phyloP scores from a whole-genome alignment of 2,888 invertebrate species.

The Nomada goodeniana region DNA sequence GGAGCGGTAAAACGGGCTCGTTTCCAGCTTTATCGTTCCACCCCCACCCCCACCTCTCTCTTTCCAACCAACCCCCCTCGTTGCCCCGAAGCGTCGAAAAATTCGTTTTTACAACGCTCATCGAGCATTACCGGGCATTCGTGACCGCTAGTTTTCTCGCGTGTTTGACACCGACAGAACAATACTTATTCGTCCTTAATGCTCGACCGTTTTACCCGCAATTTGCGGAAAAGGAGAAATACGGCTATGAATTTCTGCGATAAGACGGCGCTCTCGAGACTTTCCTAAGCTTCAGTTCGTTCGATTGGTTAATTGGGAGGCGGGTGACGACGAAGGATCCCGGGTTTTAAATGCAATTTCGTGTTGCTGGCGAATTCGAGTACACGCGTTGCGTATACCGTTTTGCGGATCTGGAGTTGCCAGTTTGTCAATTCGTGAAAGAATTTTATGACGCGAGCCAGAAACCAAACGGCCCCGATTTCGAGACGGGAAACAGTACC shows the following conservation, averaged over 20 bases:
- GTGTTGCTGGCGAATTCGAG: too few species aligned
- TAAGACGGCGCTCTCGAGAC: not conserved
- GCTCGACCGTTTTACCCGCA: constrained; percentile 18
- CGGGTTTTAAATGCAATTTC: too few species aligned
- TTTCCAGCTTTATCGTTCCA: constrained; percentile 64
- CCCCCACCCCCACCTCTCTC: not conserved
- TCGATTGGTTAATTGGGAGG: not conserved
- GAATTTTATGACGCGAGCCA: not conserved
- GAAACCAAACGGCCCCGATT: not conserved
- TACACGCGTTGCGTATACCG: too few species aligned
- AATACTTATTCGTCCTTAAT: constrained; percentile 27
- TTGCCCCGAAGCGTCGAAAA: constrained; percentile 51
- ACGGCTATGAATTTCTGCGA: not conserved
- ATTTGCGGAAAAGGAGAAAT: not conserved
- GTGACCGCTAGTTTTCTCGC: constrained; percentile 20
- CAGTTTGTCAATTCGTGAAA: too few species aligned
- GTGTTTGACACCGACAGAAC: constrained; percentile 34
- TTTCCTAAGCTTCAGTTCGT: too few species aligned
- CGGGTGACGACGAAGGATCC: too few species aligned
- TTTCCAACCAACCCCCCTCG: not conserved
- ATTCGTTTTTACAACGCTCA: constrained; percentile 49
- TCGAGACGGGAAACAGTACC: not conserved
- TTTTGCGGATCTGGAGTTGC: too few species aligned
- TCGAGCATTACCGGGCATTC: constrained; percentile 11
- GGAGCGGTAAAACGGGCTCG: constrained; percentile 57